Evolutionary conservation across 2,797 vertebrate genomes (phyloP).

Genomic region (Threskiornis aethiopicus): DNA sequence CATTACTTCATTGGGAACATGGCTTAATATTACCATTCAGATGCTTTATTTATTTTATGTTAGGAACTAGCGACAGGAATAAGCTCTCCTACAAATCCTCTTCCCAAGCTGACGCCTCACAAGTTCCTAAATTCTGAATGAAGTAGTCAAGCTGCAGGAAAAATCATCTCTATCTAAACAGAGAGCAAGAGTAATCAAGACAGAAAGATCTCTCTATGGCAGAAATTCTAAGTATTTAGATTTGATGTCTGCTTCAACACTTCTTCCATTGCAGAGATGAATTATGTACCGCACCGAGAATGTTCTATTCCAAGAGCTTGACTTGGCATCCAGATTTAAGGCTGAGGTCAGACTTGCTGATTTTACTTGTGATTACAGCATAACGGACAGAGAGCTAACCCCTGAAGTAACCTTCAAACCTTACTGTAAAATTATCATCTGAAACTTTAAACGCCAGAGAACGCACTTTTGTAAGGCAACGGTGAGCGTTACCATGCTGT

Average conservation of each 20-base stretch:
- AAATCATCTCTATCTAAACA: background rate
- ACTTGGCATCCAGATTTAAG: background rate
- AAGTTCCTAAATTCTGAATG: background rate
- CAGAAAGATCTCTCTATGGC: background rate
- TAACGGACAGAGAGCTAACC: background rate
- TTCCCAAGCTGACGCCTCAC: background rate
- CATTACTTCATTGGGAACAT: background rate
- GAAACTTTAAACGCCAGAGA: background rate
- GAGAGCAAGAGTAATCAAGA: background rate
- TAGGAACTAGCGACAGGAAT: accelerated
- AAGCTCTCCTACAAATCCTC: background rate
- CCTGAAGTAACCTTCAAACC: background rate
- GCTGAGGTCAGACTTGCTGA: background rate
- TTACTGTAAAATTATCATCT: background rate
- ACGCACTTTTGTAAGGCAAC: accelerated
- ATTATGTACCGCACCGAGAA: background rate
- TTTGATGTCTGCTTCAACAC: background rate
- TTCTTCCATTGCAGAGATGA: background rate
- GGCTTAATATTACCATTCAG: background rate
- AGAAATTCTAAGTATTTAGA: background rate
- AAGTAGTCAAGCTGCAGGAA: background rate
- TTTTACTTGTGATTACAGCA: background rate
- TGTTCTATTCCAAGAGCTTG: background rate
- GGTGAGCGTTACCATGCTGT: background rate
- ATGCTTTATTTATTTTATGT: background rate